These are phyloP conservation scores for Iphiclides podalirius DNA, from an alignment of 2,888 invertebrate species.

Conservation along the genomic window DNA sequence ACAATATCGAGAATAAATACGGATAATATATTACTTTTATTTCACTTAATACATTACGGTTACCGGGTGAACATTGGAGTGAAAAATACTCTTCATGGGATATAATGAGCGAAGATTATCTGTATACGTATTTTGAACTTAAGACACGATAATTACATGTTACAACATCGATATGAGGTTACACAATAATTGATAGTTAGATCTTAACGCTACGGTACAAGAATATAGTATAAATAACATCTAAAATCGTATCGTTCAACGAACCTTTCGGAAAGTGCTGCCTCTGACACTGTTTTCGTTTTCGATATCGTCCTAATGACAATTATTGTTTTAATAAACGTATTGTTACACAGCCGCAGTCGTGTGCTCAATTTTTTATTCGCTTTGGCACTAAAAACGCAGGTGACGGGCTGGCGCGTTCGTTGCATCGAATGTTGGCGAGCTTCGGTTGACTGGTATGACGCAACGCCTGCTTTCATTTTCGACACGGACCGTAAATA, in stretches of 20 bases:
- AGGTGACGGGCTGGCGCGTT: not conserved
- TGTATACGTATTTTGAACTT: slow-evolving; percentile 1
- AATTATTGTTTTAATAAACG: too few species aligned
- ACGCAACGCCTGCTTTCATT: not conserved
- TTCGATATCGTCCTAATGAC: not conserved
- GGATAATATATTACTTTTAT: slow-evolving; percentile 4
- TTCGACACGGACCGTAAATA: not conserved
- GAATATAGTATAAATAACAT: slow-evolving; percentile 21
- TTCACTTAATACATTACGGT: slow-evolving; percentile 1
- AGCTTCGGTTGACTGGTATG: too few species aligned
- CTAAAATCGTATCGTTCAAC: slow-evolving; percentile 12
- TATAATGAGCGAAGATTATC: not conserved
- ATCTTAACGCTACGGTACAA: slow-evolving; percentile 19
- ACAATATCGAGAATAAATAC: slow-evolving; percentile 12
- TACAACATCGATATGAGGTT: slow-evolving; percentile 4
- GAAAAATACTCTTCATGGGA: slow-evolving; percentile 5
- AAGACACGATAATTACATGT: slow-evolving; percentile 2
- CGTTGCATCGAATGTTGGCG: not conserved
- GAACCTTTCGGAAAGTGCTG: slow-evolving; percentile 5
- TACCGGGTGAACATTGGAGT: not conserved
- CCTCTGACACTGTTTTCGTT: not conserved
- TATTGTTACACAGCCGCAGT: slow-evolving; percentile 13
- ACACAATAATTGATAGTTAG: slow-evolving; percentile 9
- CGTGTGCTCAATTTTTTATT: not conserved
- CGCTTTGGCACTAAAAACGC: slow-evolving; percentile 9